phyloP scores from a whole-genome alignment of 2,888 invertebrate species.

The Pegoplata infirma region DNA sequence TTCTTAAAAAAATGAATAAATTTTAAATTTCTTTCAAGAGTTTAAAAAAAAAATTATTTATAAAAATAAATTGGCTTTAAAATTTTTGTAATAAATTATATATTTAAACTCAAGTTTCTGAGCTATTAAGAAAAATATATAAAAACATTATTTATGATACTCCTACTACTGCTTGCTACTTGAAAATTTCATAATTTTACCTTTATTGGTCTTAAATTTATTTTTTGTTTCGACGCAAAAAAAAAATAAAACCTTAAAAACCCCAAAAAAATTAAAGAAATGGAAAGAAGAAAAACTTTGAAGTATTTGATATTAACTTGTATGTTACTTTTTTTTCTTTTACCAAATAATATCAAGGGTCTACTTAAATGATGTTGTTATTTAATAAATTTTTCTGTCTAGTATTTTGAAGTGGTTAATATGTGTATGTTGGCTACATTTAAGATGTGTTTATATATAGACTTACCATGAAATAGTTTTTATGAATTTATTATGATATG shows the following conservation, averaged over 20 bases:
- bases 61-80: not conserved
- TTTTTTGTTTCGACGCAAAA: not conserved
- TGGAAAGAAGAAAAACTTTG: slow-evolving; percentile 11
- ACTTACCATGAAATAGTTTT: not conserved
- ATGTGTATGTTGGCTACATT: not conserved
- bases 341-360: slow-evolving; percentile 15
- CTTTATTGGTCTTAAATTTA: slow-evolving; percentile 37
- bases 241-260: not conserved
- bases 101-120: slow-evolving; percentile 17
- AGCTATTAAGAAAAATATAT: too few relatives aligned
- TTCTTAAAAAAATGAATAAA: not conserved
- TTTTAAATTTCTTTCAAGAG: too few relatives aligned
- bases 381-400: slow-evolving; percentile 16
- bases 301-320: slow-evolving; percentile 18
- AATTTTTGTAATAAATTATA: slow-evolving; percentile 6
- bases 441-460: not conserved
- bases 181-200: slow-evolving; percentile 10
- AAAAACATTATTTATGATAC: slow-evolving; percentile 25
- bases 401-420: slow-evolving; percentile 13
- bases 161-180: not conserved
- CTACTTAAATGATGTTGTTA: slow-evolving; percentile 33
- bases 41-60: too few relatives aligned
- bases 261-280: too few relatives aligned
- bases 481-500: too few relatives aligned
- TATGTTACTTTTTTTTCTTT: not conserved